Evolutionary conservation across 2,797 vertebrate genomes (phyloP), one percentile per base, ranked within the genome.

Genomic region (Fistularia tabacaria): DNA sequence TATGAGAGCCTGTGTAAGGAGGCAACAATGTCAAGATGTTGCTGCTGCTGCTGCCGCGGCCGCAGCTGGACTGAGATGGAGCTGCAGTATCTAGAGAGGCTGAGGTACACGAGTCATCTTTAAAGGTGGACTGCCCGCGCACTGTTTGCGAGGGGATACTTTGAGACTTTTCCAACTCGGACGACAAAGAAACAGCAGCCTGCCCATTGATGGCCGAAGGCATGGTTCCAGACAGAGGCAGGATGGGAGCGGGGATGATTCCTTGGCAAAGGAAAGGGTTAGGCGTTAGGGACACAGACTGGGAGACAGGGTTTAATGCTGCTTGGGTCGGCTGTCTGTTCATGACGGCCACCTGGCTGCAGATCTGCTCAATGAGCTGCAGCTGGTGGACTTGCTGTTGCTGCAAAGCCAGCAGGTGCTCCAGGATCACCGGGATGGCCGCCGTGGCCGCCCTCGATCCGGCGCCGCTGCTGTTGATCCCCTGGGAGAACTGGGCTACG

Each of bases 301-400:
- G 92, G 82, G 81, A 47, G 72, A 83, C 67, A 0, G 93, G 86
- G 64, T 85, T 93, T 15, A 94, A 74, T 0, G 94, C 87, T 0
- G 91, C 84, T 57, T 94, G 89, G 0, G 90, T 81, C 0, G 93
- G 91, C 25, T 93, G 93, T 25, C 91, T 89, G 82, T 93, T 96
- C 93, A 99, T 98, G 76, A 93, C 80, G 2, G 96, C 94, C 14
- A 99, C 95, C 80, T 98, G 97, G 74, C 91, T 98, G 72, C 94
- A 94, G 81, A 99, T 99, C 91, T 98, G 97, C 86, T 99, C 95
- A 0, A 98, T 99, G 7, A 99, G 93, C 88, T 97, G 95, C 74
- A 99, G 91, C 87, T 99, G 97, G 74, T 94, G 96, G 44, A 98
- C 92, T 84, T 99, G 97, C 73, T 99, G 97, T 66, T 96, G 94